Base-by-base conservation (phyloP, 2,797 vertebrate genomes). In the Alosa sapidissima region DNA sequence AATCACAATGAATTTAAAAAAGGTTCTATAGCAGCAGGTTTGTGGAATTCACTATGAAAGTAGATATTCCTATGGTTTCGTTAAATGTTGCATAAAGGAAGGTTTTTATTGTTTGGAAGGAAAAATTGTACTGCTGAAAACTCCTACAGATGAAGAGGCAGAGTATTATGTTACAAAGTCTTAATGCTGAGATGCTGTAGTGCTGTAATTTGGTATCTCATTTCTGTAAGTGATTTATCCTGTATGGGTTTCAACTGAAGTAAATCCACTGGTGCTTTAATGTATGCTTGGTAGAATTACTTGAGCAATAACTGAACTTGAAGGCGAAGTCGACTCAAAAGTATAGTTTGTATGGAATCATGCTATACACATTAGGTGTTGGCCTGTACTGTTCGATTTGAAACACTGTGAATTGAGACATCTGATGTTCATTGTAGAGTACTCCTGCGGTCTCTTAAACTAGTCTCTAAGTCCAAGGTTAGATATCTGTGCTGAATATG, bases 371-470 rank as follows among this genome's bases (percentile, higher is more conserved):
- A 60, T 85, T 87, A 83, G 89, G 88, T 91, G 90, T 88, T 55
- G 91, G 91, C 87, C 85, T 87, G 91, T 91, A 88, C 89, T 91
- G 91, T 93, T 93, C 86, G 86, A 90, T 92, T 93, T 88, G 85
- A 91, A 94, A 93, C 94, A 95, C 94, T 95, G 94, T 95, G 95
- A 95, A 94, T 91, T 91, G 41, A 91, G 75, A 83, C 21, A 83
- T 91, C 85, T 85, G 81, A 82, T 62, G 14, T 28, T 78, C 72
- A 78, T 78, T 19, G 72, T 78, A 78, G 72, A 78, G 72, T 78
- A 78, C 72, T 78, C 72, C 41, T 78, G 72, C 16, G 41, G 72
- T 78, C 72, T 78, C 72, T 78, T 78, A 78, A 75, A 47, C 72
- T 78, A 78, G 72, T 78, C 36, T 78, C 36, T 7, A 78, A 78